phyloP scores from a whole-genome alignment of 2,113 vertebrate species.

The Archilochus colubris region DNA sequence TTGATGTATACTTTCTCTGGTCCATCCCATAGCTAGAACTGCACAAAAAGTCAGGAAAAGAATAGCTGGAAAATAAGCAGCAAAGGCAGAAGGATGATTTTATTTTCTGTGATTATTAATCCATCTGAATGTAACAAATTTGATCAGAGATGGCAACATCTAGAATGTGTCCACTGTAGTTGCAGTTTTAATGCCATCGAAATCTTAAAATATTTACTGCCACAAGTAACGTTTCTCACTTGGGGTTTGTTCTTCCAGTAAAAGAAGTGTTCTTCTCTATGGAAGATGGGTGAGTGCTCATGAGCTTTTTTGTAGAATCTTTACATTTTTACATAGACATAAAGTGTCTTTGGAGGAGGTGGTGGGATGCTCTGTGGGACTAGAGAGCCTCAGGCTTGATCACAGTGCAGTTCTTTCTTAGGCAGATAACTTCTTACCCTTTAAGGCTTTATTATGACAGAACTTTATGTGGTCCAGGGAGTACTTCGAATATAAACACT shows the following conservation, averaged over 20 bases:
- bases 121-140: neutral
- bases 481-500: conserved; percentile 45
- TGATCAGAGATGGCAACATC: neutral
- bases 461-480: neutral
- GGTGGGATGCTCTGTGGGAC: neutral
- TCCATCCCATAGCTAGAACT: neutral
- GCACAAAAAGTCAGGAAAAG: neutral
- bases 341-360: neutral
- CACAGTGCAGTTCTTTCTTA: neutral
- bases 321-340: neutral
- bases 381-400: neutral
- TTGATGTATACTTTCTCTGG: neutral
- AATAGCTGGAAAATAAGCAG: neutral
- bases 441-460: conserved; percentile 10
- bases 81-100: neutral
- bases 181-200: neutral
- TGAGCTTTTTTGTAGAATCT: neutral
- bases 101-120: neutral
- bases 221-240: neutral
- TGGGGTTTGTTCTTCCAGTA: neutral
- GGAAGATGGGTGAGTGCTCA: neutral
- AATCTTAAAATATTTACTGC: neutral
- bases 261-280: neutral
- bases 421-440: neutral
- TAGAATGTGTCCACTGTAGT: neutral